Percentiles rank a stretch among this genome's conserved stretches.
Conservation (phyloP, 2,888 invertebrate genomes). For the Drosophila conformis region DNA sequence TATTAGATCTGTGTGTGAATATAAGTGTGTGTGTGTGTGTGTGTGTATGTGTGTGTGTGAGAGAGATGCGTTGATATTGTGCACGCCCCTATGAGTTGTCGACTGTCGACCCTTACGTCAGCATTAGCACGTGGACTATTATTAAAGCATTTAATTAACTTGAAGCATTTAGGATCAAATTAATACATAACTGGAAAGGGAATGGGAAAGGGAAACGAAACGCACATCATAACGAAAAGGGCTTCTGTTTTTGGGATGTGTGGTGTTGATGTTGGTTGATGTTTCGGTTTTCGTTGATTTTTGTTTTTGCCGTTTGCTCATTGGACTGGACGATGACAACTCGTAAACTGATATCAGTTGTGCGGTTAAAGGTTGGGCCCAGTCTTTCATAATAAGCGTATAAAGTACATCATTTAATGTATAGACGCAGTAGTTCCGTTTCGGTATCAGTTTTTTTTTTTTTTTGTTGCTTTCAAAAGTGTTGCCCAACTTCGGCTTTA, state of each 20-base stretch:
- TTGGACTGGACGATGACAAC: slow-evolving; percentile 47
- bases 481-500: slow-evolving; percentile 20
- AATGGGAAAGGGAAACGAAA: background rate
- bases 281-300: slow-evolving; percentile 11
- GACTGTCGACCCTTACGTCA: slow-evolving; percentile 80
- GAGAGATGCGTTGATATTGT: slow-evolving; percentile 66
- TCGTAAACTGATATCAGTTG: slow-evolving; percentile 57
- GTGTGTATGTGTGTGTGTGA: slow-evolving; percentile 30
- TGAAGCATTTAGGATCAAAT: slow-evolving; percentile 71
- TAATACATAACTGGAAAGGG: slow-evolving; percentile 55
- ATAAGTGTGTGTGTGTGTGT: slow-evolving; percentile 25
- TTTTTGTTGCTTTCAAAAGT: background rate
- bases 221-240: slow-evolving; percentile 1
- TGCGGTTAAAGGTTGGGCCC: slow-evolving; percentile 58
- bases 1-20: slow-evolving; percentile 13
- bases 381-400: slow-evolving; percentile 43
- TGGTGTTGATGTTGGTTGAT: slow-evolving; percentile 3
- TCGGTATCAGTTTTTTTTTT: slow-evolving; percentile 29
- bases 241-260: slow-evolving; percentile 6
- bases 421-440: slow-evolving; percentile 40
- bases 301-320: slow-evolving; percentile 16
- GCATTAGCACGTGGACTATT: slow-evolving; percentile 83
- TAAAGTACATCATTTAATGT: background rate
- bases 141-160: slow-evolving; percentile 78
- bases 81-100: slow-evolving; percentile 81